These are phyloP conservation scores for Albula glossodonta DNA, from an alignment of 2,113 vertebrate genomes.

Conservation along the genomic window DNA sequence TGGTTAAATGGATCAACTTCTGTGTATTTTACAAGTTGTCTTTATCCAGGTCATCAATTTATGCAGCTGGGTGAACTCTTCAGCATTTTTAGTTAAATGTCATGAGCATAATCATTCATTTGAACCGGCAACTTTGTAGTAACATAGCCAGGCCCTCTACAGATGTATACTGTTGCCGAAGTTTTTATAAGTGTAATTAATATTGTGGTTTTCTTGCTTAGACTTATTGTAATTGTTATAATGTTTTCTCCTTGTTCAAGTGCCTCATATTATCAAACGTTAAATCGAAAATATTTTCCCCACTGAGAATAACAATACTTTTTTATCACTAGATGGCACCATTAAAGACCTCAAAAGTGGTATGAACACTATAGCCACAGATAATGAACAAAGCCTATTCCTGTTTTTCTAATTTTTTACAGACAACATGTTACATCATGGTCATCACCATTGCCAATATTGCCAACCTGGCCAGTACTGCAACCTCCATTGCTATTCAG, in stretches of 20 bases:
- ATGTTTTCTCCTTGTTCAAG: no score
- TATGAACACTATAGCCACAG: background rate
- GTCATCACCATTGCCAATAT: conserved; percentile 96
- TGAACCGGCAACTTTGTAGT: background rate
- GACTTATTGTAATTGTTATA: no score
- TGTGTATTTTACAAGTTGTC: background rate
- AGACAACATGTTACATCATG: conserved; percentile 92
- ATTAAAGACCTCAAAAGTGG: background rate
- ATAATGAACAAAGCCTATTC: background rate
- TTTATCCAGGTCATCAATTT: background rate
- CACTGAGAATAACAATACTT: no score
- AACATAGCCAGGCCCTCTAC: background rate
- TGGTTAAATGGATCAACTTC: no score
- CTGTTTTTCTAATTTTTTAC: conserved; percentile 17
- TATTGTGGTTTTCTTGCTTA: background rate
- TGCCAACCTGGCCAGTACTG: conserved; percentile 96
- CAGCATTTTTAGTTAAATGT: background rate
- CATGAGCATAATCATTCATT: background rate
- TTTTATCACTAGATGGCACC: no score
- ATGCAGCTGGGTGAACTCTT: background rate
- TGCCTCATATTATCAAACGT: no score
- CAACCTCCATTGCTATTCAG: conserved; percentile 93
- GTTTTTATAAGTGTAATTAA: background rate
- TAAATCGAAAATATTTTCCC: no score
- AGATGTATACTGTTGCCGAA: background rate